Evolutionary conservation across 2,888 invertebrate genomes (phyloP).

Genomic region (Apodemia mormo): DNA sequence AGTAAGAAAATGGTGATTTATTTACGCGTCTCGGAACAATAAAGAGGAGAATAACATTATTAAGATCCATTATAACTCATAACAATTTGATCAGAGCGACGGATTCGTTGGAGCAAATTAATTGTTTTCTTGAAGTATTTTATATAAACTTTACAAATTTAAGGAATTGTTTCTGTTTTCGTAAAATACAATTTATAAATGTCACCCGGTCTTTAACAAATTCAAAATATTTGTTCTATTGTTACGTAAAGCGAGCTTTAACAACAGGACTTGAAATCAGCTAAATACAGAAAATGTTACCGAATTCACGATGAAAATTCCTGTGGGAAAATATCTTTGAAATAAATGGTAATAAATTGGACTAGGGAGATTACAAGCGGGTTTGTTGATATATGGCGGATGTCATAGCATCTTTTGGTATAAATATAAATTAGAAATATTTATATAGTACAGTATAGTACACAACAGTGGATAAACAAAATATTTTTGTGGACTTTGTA

Average conservation of each 20-base stretch:
- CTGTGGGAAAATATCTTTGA: constrained; percentile 73
- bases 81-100: not conserved
- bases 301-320: constrained; percentile 69
- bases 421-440: constrained; percentile 26
- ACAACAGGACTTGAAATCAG: constrained; percentile 68
- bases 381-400: constrained; percentile 65
- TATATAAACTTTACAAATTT: constrained; percentile 16
- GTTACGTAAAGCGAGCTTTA: constrained; percentile 61
- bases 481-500: too few species aligned
- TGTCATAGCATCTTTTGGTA: constrained; percentile 33
- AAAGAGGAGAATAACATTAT: not conserved
- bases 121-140: constrained; percentile 20
- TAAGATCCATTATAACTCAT: not conserved
- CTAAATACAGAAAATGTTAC: constrained; percentile 67
- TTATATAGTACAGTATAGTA: constrained; percentile 10
- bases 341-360: constrained; percentile 78
- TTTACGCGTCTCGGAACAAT: not conserved
- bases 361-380: constrained; percentile 74
- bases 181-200: constrained; percentile 24
- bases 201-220: constrained; percentile 43
- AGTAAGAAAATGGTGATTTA: too few species aligned
- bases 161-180: constrained; percentile 19
- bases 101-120: constrained; percentile 4
- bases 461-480: not conserved
- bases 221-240: constrained; percentile 60